phyloP scores from a whole-genome alignment of 1,140 invertebrate species.

The Probaryconus sp. region DNA sequence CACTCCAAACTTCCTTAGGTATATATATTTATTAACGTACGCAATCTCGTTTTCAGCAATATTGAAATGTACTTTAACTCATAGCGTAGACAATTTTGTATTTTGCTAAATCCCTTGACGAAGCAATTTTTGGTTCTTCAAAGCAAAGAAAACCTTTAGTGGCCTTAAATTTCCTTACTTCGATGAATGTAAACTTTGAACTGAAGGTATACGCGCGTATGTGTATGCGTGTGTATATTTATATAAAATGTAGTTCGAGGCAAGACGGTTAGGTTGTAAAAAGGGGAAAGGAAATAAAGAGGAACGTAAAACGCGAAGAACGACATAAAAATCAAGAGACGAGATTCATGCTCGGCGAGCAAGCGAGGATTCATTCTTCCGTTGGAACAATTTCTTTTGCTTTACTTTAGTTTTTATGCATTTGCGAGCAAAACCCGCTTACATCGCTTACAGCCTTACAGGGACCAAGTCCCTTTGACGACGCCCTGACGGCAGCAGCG shows the following conservation, averaged over 20 bases:
- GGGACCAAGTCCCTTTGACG: constrained; percentile 50
- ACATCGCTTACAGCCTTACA: constrained; percentile 50
- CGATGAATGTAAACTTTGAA: too few species aligned
- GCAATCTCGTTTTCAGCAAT: too few species aligned
- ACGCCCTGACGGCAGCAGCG: constrained; percentile 28
- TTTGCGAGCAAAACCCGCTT: constrained; percentile 50
- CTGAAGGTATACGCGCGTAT: too few species aligned
- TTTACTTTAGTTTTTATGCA: constrained; percentile 51
- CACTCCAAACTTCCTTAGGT: neutral
- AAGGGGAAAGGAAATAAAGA: constrained; percentile 34
- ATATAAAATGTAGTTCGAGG: constrained; percentile 3
- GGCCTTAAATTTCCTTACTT: too few species aligned
- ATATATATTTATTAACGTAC: too few species aligned
- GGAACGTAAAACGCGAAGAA: constrained; percentile 30
- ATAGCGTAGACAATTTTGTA: too few species aligned
- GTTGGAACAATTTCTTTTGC: constrained; percentile 56
- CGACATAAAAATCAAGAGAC: constrained; percentile 33
- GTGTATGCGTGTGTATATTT: constrained; percentile 7
- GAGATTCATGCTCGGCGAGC: constrained; percentile 22
- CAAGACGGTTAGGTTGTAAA: constrained; percentile 28
- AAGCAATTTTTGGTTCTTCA: too few species aligned
- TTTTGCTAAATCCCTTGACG: too few species aligned
- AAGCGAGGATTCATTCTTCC: constrained; percentile 53
- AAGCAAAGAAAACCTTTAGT: too few species aligned
- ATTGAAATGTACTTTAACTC: too few species aligned